A percentile compares a stretch with the other conserved stretches of the same genome.
phyloP scores from a whole-genome alignment of 2,888 invertebrate species.

The Eumerus sabulonum region DNA sequence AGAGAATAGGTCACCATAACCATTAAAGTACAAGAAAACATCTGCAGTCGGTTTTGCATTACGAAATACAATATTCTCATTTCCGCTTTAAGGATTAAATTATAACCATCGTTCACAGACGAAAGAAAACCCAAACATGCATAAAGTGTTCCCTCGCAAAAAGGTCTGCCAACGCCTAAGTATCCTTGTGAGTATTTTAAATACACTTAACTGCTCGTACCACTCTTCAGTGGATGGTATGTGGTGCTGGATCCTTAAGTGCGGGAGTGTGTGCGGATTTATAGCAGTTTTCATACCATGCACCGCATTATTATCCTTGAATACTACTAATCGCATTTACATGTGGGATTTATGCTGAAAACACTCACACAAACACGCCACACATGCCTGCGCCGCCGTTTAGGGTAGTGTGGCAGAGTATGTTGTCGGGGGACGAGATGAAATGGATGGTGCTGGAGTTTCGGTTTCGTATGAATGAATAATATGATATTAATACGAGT shows the following conservation, averaged over 20 bases:
- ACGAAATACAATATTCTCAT: conserved; percentile 46
- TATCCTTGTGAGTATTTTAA: conserved; percentile 54
- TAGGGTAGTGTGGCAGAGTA: conserved; percentile 46
- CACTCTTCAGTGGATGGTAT: conserved; percentile 11
- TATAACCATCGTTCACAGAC: conserved; percentile 39
- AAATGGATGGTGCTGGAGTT: conserved; percentile 1
- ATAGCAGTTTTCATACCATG: conserved; percentile 65
- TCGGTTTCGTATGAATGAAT: conserved; percentile 60
- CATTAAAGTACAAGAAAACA: conserved; percentile 33
- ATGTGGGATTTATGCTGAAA: conserved; percentile 65
- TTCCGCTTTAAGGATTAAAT: conserved; percentile 67
- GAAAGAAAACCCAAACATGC: conserved; percentile 2
- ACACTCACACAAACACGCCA: conserved; percentile 34
- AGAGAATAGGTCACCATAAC: neutral
- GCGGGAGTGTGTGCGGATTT: conserved; percentile 56
- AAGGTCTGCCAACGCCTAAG: neutral
- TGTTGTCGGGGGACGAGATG: conserved; percentile 15
- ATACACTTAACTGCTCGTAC: conserved; percentile 56
- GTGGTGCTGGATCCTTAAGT: conserved; percentile 4
- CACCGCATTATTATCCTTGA: conserved; percentile 68
- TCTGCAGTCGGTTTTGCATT: conserved; percentile 29
- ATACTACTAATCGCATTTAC: conserved; percentile 68
- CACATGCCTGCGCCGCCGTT: conserved; percentile 10
- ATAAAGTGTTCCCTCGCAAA: neutral
- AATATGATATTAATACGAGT: conserved; percentile 66